Conservation (phyloP, 2,888 invertebrate species). For the Apomyelois bistriatella region DNA sequence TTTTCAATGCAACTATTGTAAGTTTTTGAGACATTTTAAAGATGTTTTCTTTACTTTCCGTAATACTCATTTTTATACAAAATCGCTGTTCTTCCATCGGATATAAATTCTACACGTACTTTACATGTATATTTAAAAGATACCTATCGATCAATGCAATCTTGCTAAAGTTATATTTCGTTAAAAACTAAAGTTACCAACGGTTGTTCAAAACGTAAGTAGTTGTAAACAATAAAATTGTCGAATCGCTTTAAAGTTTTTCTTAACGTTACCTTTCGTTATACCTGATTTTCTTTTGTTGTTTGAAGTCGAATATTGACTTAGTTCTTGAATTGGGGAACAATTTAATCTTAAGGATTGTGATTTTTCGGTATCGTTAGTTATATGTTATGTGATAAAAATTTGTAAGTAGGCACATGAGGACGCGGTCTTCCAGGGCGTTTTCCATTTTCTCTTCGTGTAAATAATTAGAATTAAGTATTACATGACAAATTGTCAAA, state of each 20-base stretch:
- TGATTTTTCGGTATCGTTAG: conserved; percentile 73
- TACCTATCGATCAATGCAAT: conserved; percentile 44
- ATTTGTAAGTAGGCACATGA: conserved; percentile 52
- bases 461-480: conserved; percentile 58
- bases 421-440: conserved; percentile 73
- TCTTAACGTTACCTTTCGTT: conserved; percentile 72
- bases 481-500: conserved; percentile 67
- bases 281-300: conserved; percentile 71
- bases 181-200: conserved; percentile 73
- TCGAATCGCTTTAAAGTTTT: conserved; percentile 66
- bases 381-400: conserved; percentile 72
- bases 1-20: conserved; percentile 19
- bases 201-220: conserved; percentile 66
- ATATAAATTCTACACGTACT: conserved; percentile 3
- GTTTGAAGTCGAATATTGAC: conserved; percentile 56
- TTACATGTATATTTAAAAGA: conserved; percentile 15
- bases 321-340: conserved; percentile 67
- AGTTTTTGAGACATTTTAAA: conserved; percentile 23
- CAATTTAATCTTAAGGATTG: conserved; percentile 74
- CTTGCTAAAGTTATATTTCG: conserved; percentile 26
- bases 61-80: conserved; percentile 54
- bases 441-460: conserved; percentile 54
- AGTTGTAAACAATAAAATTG: conserved; percentile 53
- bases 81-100: conserved; percentile 14
- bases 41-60: conserved; percentile 27